A percentile compares a stretch with the other conserved stretches of the same genome.
Evolutionary conservation across 30 jellyfish, hydroid and myxozoan species (phyloP).

Genomic region (Hydra vulgaris): DNA sequence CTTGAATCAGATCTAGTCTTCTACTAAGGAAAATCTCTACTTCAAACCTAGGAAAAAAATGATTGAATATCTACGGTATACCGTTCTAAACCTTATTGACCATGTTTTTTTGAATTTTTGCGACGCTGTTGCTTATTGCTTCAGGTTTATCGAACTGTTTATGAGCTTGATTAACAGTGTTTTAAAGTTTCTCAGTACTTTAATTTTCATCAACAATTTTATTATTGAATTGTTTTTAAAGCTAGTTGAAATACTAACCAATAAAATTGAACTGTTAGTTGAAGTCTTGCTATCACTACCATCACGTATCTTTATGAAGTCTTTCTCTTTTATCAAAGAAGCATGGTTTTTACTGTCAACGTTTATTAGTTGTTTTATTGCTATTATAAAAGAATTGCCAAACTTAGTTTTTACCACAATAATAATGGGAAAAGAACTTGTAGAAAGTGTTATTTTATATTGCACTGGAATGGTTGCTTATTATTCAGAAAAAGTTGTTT

Average conservation of each 20-base stretch:
- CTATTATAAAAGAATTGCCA: background rate
- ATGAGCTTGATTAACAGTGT: background rate
- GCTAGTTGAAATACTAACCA: background rate
- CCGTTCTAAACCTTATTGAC: background rate
- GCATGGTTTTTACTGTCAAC: background rate
- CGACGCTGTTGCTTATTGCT: background rate
- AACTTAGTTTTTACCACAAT: too few species aligned
- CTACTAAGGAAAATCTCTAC: too few species aligned
- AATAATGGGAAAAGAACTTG: background rate
- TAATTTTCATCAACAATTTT: background rate
- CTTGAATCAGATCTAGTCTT: too few species aligned
- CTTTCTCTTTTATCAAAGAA: background rate
- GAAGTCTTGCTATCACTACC: background rate
- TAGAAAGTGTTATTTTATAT: background rate
- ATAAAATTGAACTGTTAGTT: background rate
- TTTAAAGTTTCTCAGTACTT: background rate
- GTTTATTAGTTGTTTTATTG: too few species aligned
- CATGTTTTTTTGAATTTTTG: background rate
- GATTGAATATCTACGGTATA: background rate
- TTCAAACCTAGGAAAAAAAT: background rate
- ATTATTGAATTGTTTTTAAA: background rate
- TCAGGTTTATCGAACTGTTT: background rate
- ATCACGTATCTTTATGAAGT: background rate
- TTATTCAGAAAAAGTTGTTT: background rate
- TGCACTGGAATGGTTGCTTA: background rate